phyloP scores from a whole-genome alignment of 2,113 vertebrate species.

The Alosa alosa region DNA sequence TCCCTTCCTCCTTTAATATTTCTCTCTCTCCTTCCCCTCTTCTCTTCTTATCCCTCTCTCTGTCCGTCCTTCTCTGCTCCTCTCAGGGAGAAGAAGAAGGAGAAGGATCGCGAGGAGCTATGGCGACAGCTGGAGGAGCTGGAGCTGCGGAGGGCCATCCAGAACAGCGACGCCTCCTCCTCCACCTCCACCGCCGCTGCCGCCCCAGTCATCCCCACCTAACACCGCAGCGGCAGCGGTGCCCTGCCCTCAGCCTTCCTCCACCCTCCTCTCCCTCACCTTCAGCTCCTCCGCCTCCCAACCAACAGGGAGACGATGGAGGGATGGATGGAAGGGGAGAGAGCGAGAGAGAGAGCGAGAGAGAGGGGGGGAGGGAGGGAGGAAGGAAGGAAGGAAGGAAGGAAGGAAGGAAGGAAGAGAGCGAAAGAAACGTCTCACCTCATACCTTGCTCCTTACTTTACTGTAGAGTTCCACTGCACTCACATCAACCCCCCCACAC shows the following conservation, averaged over 20 bases:
- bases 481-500: slow-evolving; percentile 43
- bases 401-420: neutral
- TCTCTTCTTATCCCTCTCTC: neutral
- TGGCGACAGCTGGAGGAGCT: slow-evolving; percentile 99
- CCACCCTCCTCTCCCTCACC: neutral
- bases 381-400: neutral
- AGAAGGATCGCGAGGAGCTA: slow-evolving; percentile 97
- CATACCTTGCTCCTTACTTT: slow-evolving; percentile 35
- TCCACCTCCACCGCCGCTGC: slow-evolving; percentile 48
- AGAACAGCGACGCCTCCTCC: slow-evolving; percentile 78
- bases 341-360: neutral
- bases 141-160: slow-evolving; percentile 96
- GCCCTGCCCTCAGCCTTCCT: slow-evolving; percentile 51
- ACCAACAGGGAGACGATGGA: slow-evolving; percentile 30
- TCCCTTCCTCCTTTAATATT: neutral
- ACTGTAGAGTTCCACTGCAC: slow-evolving; percentile 54
- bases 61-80: neutral
- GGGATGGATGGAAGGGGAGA: neutral
- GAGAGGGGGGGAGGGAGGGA: no score
- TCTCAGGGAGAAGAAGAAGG: slow-evolving; percentile 97
- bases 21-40: neutral
- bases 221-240: slow-evolving; percentile 62
- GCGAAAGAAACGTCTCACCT: slow-evolving; percentile 13
- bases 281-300: slow-evolving; percentile 17
- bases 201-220: slow-evolving; percentile 88